Conservation (phyloP, 2,113 vertebrate species). For the Pelmatolapia mariae region DNA sequence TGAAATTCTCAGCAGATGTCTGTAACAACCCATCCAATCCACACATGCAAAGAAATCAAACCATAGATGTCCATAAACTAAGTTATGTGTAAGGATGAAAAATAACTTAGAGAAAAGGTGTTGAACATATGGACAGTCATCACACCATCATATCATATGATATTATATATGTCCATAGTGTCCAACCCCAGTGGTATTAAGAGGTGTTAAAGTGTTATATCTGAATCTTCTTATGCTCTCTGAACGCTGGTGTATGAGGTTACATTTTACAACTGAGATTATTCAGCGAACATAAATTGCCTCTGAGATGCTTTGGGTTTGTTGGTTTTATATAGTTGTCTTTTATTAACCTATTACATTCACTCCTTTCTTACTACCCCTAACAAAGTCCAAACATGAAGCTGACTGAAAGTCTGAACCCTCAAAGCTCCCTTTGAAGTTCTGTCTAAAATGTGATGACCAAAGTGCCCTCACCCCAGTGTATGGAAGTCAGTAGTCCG, state of each 20-base stretch:
- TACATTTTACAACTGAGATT: neutral
- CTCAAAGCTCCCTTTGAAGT: neutral
- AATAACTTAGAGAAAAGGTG: neutral
- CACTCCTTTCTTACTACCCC: neutral
- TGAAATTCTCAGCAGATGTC: neutral
- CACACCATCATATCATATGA: neutral
- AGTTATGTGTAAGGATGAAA: neutral
- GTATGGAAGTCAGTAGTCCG: neutral
- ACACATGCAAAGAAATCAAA: neutral
- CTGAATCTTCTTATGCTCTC: neutral
- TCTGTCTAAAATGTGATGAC: neutral
- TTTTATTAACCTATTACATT: neutral
- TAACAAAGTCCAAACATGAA: neutral
- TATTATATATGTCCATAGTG: neutral
- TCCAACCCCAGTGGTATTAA: neutral
- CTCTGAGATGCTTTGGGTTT: neutral
- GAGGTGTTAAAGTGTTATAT: neutral
- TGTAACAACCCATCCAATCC: neutral
- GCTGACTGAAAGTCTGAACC: neutral
- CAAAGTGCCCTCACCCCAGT: neutral
- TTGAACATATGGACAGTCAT: neutral
- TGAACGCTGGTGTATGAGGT: neutral
- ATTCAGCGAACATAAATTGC: neutral
- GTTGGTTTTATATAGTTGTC: neutral
- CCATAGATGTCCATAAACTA: neutral